Base-by-base conservation (phyloP, 2,888 invertebrate species). In the Heteropelma amictum region DNA sequence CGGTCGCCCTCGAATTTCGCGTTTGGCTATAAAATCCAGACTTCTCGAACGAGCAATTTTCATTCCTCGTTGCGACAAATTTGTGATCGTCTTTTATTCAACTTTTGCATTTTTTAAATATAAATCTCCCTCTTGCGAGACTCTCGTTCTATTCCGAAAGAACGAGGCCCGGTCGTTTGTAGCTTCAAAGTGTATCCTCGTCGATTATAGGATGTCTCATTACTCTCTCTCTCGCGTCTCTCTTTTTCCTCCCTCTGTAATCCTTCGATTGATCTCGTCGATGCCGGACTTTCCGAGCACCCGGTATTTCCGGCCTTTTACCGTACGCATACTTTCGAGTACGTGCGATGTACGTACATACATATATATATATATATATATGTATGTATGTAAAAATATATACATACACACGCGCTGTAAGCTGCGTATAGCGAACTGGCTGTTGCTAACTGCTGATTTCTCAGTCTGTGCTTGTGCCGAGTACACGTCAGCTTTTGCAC, bases 221-320 rank as follows among this genome's bases (percentile, higher is more conserved):
- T 49, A 35, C 63, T 77, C 74, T 68, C 38, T 69, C 67, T 51
- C 47, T 56, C 47, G 63, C 63, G 67, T 30, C 56, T 56, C 76
- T 70, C 64, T 33, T 51, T 47, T 60, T 53, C 70, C 35, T 63
- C 56, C 76, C 74, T 70, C 40, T 40, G 38, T 60, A 35, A 51
- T 28, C 64, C 19, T 35, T 38, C 64, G 56, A 21, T 49, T 12
- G 35, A 54, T 40, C 51, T 60, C 35, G 12, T 19, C 51, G 42
- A 35, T 33, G 63, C 53, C 35, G 64, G 75, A 76, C 77, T 77
- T 77, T 77, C 76, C 54, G 80, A 77, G 84, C 87, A 86, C 86
- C 85, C 87, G 86, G 84, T 86, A 86, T 84, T 83, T 85, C 81
- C 84, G 84, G 84, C 81, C 82, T 76, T 78, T 68, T 64, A 35